Percentiles rank a stretch among this genome's conserved stretches.
Conservation (phyloP, 2,888 invertebrate genomes). For the Cheilosia impressa region DNA sequence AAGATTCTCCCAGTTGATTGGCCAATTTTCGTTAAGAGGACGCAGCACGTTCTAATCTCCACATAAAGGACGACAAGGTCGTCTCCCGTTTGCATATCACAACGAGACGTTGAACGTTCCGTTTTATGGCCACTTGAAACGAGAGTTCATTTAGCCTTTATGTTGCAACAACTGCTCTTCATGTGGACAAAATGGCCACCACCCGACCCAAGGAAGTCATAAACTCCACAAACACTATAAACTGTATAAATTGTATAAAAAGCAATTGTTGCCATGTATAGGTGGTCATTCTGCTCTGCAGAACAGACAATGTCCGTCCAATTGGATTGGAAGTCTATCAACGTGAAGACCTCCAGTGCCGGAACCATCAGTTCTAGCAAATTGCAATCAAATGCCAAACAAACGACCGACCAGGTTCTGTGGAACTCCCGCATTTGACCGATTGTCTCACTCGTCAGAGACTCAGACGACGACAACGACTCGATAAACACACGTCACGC, state of each 20-base stretch:
- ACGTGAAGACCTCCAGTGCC: conserved; percentile 53
- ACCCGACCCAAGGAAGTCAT: conserved; percentile 48
- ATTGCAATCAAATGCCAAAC: conserved; percentile 68
- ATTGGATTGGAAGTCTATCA: conserved; percentile 53
- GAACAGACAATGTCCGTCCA: conserved; percentile 36
- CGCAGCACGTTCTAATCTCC: conserved; percentile 40
- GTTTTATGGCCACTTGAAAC: conserved; percentile 64
- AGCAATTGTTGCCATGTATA: conserved; percentile 8
- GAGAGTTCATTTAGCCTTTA: conserved; percentile 65
- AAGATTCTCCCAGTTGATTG: conserved; percentile 47
- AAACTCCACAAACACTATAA: conserved; percentile 31
- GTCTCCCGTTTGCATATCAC: conserved; percentile 52
- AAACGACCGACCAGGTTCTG: conserved; percentile 17
- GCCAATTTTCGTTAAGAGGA: conserved; percentile 49
- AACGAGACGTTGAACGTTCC: conserved; percentile 19
- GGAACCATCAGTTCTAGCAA: conserved; percentile 67
- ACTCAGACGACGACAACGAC: conserved; percentile 13
- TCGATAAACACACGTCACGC: conserved; percentile 65
- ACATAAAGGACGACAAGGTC: neutral
- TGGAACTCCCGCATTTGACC: conserved; percentile 31
- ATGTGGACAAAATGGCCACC: conserved; percentile 2
- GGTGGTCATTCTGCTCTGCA: conserved; percentile 3
- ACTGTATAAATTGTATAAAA: conserved; percentile 46
- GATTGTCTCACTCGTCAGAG: conserved; percentile 29
- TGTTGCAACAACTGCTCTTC: conserved; percentile 35